Percentiles rank a stretch among this genome's conserved stretches.
Evolutionary conservation across 2,113 vertebrate species (phyloP).

Genomic region (Archilochus colubris): DNA sequence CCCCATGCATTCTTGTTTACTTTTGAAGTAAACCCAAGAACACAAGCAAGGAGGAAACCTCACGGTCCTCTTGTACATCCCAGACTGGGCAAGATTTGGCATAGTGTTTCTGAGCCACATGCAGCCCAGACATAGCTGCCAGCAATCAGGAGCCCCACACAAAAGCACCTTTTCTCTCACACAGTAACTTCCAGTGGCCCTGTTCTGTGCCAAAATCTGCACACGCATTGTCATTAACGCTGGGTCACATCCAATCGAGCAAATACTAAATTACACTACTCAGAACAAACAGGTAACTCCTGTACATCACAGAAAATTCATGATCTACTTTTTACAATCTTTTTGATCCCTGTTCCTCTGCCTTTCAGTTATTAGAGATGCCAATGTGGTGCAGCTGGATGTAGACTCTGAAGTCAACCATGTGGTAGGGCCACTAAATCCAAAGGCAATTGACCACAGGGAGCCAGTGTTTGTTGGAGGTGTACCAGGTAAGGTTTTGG

Average conservation of each 20-base stretch:
- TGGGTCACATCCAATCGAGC: neutral
- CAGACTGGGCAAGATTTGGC: neutral
- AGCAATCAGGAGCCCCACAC: neutral
- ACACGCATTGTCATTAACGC: neutral
- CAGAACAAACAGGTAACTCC: neutral
- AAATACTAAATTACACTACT: neutral
- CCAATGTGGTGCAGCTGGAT: conserved; percentile 88
- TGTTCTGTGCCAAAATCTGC: neutral
- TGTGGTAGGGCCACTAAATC: conserved; percentile 84
- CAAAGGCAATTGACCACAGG: conserved; percentile 72
- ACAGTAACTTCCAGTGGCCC: neutral
- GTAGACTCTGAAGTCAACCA: conserved; percentile 93
- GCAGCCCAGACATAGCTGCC: neutral
- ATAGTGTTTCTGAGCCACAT: neutral
- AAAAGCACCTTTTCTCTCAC: neutral
- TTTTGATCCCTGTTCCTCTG: conserved; percentile 19
- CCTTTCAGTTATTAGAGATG: conserved; percentile 87
- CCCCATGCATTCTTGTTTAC: neutral
- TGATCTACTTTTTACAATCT: neutral
- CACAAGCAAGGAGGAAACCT: neutral
- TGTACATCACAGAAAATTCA: neutral
- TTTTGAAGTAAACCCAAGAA: neutral
- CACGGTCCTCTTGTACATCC: neutral
- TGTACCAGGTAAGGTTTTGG: conserved; percentile 83
- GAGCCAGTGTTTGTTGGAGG: conserved; percentile 92